Conservation (phyloP, 2,797 vertebrate genomes). For the Onychomys leucogaster region DNA sequence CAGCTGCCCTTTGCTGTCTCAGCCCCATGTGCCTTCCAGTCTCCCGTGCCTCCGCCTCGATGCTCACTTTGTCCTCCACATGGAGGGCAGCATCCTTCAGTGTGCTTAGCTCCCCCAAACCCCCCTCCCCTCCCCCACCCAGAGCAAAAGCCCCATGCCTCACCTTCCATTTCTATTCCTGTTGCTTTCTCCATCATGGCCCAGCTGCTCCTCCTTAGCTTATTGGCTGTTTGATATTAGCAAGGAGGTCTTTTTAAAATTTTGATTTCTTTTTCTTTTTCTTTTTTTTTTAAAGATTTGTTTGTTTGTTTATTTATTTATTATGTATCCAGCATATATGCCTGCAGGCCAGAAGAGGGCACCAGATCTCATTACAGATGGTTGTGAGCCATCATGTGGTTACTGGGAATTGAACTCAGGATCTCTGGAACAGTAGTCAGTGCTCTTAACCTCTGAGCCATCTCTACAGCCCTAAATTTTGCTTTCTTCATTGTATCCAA, state of each 20-base stretch:
- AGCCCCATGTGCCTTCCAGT: neutral
- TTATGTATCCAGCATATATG: too few species aligned
- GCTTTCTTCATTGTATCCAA: neutral
- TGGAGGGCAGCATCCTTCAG: neutral
- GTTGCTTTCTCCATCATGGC: neutral
- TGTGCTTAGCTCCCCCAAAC: too few species aligned
- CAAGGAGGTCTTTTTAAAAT: neutral
- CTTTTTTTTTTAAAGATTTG: too few species aligned
- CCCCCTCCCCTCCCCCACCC: neutral
- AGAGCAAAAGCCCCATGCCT: neutral
- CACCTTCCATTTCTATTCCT: neutral
- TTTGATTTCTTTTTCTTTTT: neutral
- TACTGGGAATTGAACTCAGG: too few species aligned
- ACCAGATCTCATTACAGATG: too few species aligned
- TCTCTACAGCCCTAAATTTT: too few species aligned
- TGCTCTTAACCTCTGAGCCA: too few species aligned
- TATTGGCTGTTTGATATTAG: neutral
- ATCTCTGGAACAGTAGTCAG: too few species aligned
- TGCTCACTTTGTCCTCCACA: neutral
- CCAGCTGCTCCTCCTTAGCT: neutral
- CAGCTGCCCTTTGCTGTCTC: neutral
- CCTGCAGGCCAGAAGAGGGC: too few species aligned
- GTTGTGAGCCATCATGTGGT: too few species aligned
- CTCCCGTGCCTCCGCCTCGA: fast-evolving
- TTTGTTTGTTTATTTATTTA: too few species aligned